These are phyloP conservation scores for Casuarius casuarius DNA, from an alignment of 2,113 vertebrate genomes.

Conservation along the genomic window DNA sequence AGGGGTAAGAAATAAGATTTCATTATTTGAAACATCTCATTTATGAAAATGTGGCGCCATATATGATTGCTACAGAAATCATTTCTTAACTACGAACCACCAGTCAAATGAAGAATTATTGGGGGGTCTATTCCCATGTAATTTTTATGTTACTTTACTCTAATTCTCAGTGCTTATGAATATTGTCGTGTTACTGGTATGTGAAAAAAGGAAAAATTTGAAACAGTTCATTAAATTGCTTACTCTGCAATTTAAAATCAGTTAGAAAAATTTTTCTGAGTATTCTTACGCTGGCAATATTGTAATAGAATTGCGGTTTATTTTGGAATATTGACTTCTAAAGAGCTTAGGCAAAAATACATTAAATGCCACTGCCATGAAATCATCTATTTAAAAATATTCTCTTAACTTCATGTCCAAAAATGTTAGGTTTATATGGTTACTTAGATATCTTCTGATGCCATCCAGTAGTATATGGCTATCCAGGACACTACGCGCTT, in stretches of 20 bases:
- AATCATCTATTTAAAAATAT: neutral
- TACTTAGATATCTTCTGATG: neutral
- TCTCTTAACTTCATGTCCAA: neutral
- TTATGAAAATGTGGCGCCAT: neutral
- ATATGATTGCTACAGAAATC: neutral
- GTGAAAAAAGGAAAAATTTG: neutral
- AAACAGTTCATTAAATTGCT: neutral
- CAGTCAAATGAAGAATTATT: neutral
- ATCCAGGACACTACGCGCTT: accelerated
- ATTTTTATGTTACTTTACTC: accelerated
- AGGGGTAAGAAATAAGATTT: conserved; percentile 76
- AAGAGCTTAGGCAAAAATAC: neutral
- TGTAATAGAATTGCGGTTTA: neutral
- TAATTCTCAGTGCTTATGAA: neutral
- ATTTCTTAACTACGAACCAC: accelerated
- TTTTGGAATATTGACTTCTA: neutral
- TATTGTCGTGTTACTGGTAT: neutral
- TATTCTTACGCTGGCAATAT: neutral
- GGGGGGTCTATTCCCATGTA: accelerated
- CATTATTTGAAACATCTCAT: accelerated
- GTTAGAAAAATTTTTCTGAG: neutral
- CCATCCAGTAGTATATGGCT: accelerated
- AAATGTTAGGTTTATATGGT: neutral
- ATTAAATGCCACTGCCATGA: neutral
- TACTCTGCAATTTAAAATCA: neutral